Base-by-base conservation (phyloP, 2,797 vertebrate genomes). In the Hemitrygon akajei region DNA sequence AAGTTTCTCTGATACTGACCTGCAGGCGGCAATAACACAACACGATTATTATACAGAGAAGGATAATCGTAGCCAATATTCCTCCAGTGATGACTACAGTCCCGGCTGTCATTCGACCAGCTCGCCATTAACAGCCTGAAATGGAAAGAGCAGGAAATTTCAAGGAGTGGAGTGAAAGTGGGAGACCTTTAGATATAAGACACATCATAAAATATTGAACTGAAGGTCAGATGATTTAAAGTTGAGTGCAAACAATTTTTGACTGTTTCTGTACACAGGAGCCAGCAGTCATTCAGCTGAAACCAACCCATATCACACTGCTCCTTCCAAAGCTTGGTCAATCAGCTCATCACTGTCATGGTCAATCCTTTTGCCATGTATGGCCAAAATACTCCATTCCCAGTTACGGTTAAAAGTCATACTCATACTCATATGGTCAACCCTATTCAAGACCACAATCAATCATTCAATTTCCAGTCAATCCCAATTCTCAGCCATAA, bases 11-110 rank as follows among this genome's bases (percentile, higher is more conserved):
- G 16, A 89, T 47, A 58, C 96, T 93, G 97, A 99, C 99, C 98
- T 99, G 99, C 94, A 99, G 97, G 95, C 99, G 97, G 97, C 99
- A 99, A 96, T 98, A 98, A 97, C 99, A 99, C 95, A 99, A 97
- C 84, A 99, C 98, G 0, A 98, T 98, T 10, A 99, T 98, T 94
- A 99, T 99, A 95, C 98, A 99, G 75, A 99, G 96, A 93, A 99
- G 97, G 95, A 99, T 99, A 95, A 99, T 97, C 94, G 98, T 97
- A 79, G 99, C 99, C 97, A 99, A 98, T 97, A 99, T 98, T 97
- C 98, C 98, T 95, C 98, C 98, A 96, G 98, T 98, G 98, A 99
- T 99, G 96, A 99, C 99, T 98, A 99, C 99, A 1, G 98, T 99
- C 96, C 98, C 99, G 97, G 99, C 99, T 98, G 99, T 98, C 98